Conservation (phyloP, 2,797 vertebrate genomes). For the Sparidentex hasta region DNA sequence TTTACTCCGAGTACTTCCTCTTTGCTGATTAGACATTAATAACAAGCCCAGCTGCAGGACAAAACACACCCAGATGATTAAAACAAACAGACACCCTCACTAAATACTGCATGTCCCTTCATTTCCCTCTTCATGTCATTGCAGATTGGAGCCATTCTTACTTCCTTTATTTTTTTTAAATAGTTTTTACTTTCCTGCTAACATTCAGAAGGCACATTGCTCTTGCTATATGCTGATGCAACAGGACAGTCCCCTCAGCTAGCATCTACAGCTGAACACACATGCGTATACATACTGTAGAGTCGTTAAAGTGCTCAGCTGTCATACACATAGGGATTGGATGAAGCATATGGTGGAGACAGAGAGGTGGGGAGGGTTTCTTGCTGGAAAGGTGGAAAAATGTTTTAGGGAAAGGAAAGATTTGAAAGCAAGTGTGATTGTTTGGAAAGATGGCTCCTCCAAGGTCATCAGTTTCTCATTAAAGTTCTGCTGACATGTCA, state of each 20-base stretch:
- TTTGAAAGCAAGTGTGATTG: constrained; percentile 9
- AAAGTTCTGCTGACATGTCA: constrained; percentile 44
- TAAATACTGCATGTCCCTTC: neutral
- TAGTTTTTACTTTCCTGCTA: neutral
- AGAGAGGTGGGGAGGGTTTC: neutral
- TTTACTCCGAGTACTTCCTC: constrained; percentile 70
- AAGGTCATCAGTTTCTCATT: constrained; percentile 44
- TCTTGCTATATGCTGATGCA: neutral
- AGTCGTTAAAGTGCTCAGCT: constrained; percentile 28
- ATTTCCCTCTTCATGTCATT: neutral
- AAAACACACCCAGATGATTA: constrained; percentile 36
- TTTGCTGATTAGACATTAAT: constrained; percentile 56
- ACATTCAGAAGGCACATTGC: neutral
- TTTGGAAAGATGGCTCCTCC: constrained; percentile 11
- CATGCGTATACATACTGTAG: neutral
- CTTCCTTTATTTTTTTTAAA: neutral
- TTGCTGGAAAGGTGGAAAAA: constrained; percentile 11
- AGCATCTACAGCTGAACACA: neutral
- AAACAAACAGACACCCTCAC: neutral
- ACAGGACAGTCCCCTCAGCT: neutral
- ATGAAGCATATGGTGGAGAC: neutral
- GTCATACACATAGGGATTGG: neutral
- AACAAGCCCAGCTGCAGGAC: constrained; percentile 29
- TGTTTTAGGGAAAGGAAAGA: neutral
- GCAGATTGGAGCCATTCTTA: neutral